phyloP scores from a whole-genome alignment of 2,888 invertebrate species.

The Perithous albicinctus region DNA sequence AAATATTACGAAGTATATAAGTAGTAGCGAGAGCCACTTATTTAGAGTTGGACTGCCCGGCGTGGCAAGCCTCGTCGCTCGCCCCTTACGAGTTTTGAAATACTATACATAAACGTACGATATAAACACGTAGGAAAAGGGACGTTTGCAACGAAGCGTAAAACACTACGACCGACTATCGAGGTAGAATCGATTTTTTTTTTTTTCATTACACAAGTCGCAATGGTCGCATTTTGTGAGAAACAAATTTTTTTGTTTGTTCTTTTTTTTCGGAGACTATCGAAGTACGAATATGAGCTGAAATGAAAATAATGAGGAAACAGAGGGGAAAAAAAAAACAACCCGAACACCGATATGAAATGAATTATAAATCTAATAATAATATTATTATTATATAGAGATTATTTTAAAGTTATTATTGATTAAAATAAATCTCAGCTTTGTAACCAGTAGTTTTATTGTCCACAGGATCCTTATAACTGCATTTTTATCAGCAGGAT shows the following conservation, averaged over 20 bases:
- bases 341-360: constrained; percentile 66
- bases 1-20: constrained; percentile 73
- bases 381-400: constrained; percentile 81
- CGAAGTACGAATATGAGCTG: constrained; percentile 50
- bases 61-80: constrained; percentile 26
- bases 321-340: constrained; percentile 49
- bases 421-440: constrained; percentile 83
- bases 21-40: constrained; percentile 31
- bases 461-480: background rate
- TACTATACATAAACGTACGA: constrained; percentile 1
- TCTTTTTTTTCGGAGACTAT: constrained; percentile 3
- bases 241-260: constrained; percentile 58
- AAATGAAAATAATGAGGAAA: constrained; percentile 53
- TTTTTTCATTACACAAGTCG: constrained; percentile 20
- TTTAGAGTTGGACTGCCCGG: constrained; percentile 65
- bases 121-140: constrained; percentile 27
- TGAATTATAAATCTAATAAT: constrained; percentile 70
- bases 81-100: constrained; percentile 2
- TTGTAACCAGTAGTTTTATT: constrained; percentile 75
- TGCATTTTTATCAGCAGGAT: background rate
- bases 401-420: constrained; percentile 83
- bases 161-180: constrained; percentile 36
- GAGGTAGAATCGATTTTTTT: constrained; percentile 49
- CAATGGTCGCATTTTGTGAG: constrained; percentile 24
- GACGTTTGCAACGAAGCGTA: constrained; percentile 26